Conservation (phyloP, 2,113 vertebrate genomes). For the Grantiella picta region DNA sequence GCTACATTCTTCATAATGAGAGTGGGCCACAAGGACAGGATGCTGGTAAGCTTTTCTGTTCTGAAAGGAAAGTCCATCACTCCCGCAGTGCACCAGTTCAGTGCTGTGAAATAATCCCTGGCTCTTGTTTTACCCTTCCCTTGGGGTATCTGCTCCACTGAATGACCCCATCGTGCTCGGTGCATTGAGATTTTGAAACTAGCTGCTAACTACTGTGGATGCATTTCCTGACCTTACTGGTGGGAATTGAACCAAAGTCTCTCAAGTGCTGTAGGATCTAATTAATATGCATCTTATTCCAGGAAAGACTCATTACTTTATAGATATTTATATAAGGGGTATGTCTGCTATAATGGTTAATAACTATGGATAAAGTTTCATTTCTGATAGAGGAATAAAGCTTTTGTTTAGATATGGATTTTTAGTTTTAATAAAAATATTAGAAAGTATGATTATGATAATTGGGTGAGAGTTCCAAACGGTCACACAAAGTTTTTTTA, state of each 20-base stretch:
- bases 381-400: constrained; percentile 53
- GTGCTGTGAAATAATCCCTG: constrained; percentile 62
- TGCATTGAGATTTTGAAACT: constrained; percentile 75
- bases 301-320: constrained; percentile 77
- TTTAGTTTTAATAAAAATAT: constrained; percentile 64
- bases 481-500: constrained; percentile 16
- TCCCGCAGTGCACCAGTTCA: constrained; percentile 49
- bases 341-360: constrained; percentile 65
- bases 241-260: constrained; percentile 77
- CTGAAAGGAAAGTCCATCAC: constrained; percentile 44
- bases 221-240: constrained; percentile 77
- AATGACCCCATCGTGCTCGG: constrained; percentile 67
- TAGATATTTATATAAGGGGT: constrained; percentile 70
- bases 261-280: constrained; percentile 76
- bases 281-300: constrained; percentile 80
- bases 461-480: constrained; percentile 19
- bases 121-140: constrained; percentile 68
- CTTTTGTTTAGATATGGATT: constrained; percentile 63
- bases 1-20: constrained; percentile 37
- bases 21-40: constrained; percentile 25
- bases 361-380: constrained; percentile 63
- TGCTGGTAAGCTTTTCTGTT: constrained; percentile 26
- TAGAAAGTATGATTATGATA: constrained; percentile 49
- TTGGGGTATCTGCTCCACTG: constrained; percentile 66
- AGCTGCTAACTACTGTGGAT: constrained; percentile 73